Percentiles rank a stretch among this genome's conserved stretches.
Conservation (phyloP, 2,888 invertebrate genomes). For the Eupithecia centaureata region DNA sequence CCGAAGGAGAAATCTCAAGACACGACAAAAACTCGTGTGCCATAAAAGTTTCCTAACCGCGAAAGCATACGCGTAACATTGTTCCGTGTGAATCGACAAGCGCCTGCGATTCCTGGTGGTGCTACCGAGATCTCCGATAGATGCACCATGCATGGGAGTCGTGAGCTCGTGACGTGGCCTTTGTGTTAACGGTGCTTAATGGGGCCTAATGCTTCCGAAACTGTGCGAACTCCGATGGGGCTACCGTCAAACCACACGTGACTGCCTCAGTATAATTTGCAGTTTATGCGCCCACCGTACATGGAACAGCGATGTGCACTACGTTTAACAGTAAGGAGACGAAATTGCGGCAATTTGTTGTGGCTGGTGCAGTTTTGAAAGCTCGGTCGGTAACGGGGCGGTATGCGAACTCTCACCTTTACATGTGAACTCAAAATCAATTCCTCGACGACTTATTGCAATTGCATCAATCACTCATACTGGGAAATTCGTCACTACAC, state of each 20-base stretch:
- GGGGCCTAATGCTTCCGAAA: slow-evolving; percentile 84
- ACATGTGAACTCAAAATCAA: slow-evolving; percentile 6
- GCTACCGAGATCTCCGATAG: slow-evolving; percentile 81
- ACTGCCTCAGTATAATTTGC: slow-evolving; percentile 74
- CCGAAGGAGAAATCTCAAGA: slow-evolving; percentile 16
- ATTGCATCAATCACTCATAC: background rate
- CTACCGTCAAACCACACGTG: slow-evolving; percentile 73
- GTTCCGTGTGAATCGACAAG: slow-evolving; percentile 75
- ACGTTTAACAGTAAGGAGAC: slow-evolving; percentile 65
- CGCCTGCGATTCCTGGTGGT: slow-evolving; percentile 59
- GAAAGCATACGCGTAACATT: slow-evolving; percentile 52
- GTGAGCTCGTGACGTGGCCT: slow-evolving; percentile 78
- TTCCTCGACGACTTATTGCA: background rate
- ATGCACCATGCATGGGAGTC: slow-evolving; percentile 65
- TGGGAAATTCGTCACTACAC: background rate
- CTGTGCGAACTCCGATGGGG: slow-evolving; percentile 83
- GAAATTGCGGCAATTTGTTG: slow-evolving; percentile 68
- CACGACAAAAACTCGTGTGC: slow-evolving; percentile 59
- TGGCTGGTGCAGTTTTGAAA: slow-evolving; percentile 46
- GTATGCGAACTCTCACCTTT: slow-evolving; percentile 25
- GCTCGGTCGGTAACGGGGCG: slow-evolving; percentile 33
- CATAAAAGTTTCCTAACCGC: slow-evolving; percentile 53
- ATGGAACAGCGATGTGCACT: slow-evolving; percentile 64
- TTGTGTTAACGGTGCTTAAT: slow-evolving; percentile 84
- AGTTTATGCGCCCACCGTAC: slow-evolving; percentile 65